phyloP scores from a whole-genome alignment of 2,113 vertebrate species.

The Coregonus clupeaformis region DNA sequence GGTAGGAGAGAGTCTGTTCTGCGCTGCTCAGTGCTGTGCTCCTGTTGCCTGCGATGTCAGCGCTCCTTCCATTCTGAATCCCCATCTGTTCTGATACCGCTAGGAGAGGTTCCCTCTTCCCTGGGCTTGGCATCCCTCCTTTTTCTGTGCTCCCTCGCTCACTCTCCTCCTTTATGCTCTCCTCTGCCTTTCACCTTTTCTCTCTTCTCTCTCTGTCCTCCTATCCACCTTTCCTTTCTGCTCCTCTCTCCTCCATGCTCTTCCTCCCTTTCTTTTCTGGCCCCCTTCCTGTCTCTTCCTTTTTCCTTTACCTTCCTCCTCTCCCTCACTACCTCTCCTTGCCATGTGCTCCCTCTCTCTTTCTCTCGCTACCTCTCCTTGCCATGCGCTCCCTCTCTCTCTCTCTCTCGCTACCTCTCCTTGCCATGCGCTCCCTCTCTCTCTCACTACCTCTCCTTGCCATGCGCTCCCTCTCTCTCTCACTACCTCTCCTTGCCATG shows the following conservation, averaged over 20 bases:
- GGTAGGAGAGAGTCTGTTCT: conserved; percentile 1
- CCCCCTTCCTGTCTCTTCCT: background rate
- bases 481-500: background rate
- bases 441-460: background rate
- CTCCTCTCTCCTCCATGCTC: background rate
- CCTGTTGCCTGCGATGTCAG: background rate
- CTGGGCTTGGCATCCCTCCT: conserved; percentile 14
- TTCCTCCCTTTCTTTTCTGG: background rate
- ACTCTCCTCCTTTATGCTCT: conserved; percentile 3
- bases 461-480: background rate
- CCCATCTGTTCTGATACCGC: conserved; percentile 6
- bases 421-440: background rate
- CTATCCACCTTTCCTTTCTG: background rate
- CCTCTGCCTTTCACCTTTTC: background rate
- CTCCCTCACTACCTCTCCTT: background rate
- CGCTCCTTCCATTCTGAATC: conserved; percentile 24
- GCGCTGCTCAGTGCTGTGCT: background rate
- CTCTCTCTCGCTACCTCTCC: background rate
- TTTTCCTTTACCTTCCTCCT: background rate
- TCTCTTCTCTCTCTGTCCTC: background rate
- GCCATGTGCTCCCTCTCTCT: background rate
- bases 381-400: background rate
- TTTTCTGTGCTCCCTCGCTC: background rate
- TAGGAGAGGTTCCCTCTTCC: conserved; percentile 35
- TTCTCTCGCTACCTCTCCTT: background rate